Evolutionary conservation across 2,888 invertebrate species (phyloP), one percentile per base, ranked within the genome.

Genomic region (Acleris sparsana): DNA sequence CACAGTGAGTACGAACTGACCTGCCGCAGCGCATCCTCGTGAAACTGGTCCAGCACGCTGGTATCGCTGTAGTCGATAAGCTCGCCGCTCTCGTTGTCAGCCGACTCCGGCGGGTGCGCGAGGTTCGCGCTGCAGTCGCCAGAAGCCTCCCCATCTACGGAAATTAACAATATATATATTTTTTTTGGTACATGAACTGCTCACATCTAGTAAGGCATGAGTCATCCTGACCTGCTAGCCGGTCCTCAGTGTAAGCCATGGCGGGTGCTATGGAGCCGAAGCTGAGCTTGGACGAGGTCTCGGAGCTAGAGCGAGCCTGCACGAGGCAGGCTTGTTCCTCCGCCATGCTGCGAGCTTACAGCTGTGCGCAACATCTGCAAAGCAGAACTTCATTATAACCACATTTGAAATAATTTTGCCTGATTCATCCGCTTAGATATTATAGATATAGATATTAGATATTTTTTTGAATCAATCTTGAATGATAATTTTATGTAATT

Each of bases 21-120:
- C 93, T 95, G 96, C 76, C 95, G 93, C 16, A 96, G 89, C 1
- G 96, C 96, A 77, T 96, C 96, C 72, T 96, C 96, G 76, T 96
- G 96, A 83, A 96, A 96, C 82, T 96, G 96, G 56, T 96, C 95
- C 22, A 96, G 87, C 2, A 95, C 91, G 29, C 93, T 93, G 5
- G 93, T 92, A 71, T 95, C 95, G 20, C 93, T 93, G 64, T 93
- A 94, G 80, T 94, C 94, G 52, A 94, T 86, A 53, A 94, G 87
- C 69, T 95, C 94, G 11, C 89, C 92, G 55, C 83, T 87, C 69
- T 93, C 93, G 63, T 84, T 85, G 60, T 75, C 76, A 67, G 72
- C 72, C 69, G 80, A 74, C 13, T 88, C 89, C 0, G 86, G 87
- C 33, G 86, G 85, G 49, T 79, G 82, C 39, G 78, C 69, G 0